phyloP scores from a whole-genome alignment of 2,113 vertebrate species.

The Oncorhynchus tshawytscha region DNA sequence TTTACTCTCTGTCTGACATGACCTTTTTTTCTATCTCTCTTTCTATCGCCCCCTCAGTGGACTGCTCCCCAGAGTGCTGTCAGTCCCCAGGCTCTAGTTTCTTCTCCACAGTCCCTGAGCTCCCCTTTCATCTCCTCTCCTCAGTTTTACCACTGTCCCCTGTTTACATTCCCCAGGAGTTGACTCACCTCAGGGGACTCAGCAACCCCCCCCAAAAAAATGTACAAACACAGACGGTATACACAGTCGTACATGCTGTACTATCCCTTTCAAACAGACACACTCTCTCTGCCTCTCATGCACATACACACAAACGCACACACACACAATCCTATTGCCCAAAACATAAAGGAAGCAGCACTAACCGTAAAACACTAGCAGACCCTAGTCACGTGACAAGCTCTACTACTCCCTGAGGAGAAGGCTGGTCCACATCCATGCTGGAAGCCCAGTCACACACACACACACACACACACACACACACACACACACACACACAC shows the following conservation, averaged over 20 bases:
- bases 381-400: not conserved
- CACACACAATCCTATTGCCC: not conserved
- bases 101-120: not conserved
- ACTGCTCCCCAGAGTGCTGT: not conserved
- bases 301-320: not conserved
- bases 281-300: not conserved
- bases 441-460: not conserved
- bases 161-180: not conserved
- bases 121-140: not conserved
- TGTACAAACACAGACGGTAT: not conserved
- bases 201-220: not conserved
- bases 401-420: too few species aligned
- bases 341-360: not conserved
- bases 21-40: not conserved
- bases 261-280: too few species aligned
- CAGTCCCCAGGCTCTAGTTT: not conserved
- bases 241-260: too few species aligned
- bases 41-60: not conserved
- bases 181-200: constrained; percentile 2
- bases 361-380: not conserved
- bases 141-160: not conserved
- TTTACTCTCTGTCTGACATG: not conserved
- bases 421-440: not conserved
- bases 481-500: not conserved
- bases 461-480: not conserved